Conservation (phyloP, 2,113 vertebrate species). For the Atrichornis clamosus region DNA sequence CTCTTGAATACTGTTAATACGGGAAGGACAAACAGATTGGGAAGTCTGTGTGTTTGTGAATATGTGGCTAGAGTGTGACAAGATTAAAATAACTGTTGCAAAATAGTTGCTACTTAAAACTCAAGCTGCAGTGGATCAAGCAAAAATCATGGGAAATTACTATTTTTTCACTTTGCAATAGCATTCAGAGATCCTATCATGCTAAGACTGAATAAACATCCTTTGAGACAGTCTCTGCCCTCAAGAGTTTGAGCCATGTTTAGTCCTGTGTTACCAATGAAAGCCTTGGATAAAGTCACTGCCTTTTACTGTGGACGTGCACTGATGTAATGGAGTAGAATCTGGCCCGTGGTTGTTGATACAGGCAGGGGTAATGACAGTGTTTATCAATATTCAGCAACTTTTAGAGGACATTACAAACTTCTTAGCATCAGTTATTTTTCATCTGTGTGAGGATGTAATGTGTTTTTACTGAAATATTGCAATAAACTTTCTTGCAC, state of each 20-base stretch:
- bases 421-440: not conserved
- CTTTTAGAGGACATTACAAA: not conserved
- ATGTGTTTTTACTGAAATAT: not conserved
- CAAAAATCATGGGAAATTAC: not conserved
- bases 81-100: not conserved
- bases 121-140: not conserved
- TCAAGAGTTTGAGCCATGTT: not conserved
- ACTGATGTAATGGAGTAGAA: not conserved
- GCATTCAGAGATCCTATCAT: not conserved
- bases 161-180: not conserved
- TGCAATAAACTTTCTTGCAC: not conserved
- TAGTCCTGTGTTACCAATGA: not conserved
- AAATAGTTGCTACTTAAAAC: not conserved
- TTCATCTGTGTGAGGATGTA: not conserved
- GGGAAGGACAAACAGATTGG: not conserved
- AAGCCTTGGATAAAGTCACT: not conserved
- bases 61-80: accelerated
- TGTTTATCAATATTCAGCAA: not conserved
- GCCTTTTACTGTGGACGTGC: not conserved
- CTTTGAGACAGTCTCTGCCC: not conserved
- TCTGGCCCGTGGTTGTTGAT: not conserved
- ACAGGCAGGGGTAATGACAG: not conserved
- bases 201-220: not conserved
- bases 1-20: not conserved
- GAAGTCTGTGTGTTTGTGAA: not conserved